Base-by-base conservation (phyloP, 2,888 invertebrate species). In the Gerris lacustris region DNA sequence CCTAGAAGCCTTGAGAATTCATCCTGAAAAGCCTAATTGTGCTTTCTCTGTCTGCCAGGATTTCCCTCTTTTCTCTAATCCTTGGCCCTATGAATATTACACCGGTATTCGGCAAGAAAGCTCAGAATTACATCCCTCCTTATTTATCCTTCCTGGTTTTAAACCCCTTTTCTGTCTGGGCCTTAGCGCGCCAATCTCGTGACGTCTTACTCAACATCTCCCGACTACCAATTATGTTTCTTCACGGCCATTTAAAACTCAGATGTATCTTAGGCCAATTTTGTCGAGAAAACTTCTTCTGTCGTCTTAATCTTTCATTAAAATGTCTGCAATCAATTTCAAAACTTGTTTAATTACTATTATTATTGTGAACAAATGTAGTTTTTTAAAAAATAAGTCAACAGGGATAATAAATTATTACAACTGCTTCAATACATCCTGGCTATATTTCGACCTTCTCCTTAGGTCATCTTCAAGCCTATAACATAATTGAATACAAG, bases 31-130 rank as follows among this genome's bases (percentile, higher is more conserved):
- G 55, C 55, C 55, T 55, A 55, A 55, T 55, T 55, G 55, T 55
- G 55, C 55, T 55, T 55, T 55, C 55, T 55, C 55, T 9, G 55
- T 55, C 55, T 55, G 15, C 55, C 55, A 55, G 55, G 55, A 15
- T 55, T 55, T 55, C 9, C 55, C 55, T 15, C 55, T 55, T 55
- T 55, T 55, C 15, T 55, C 55, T 55, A 55, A 55, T 55, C 55
- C 55, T 55, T 31, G 15, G 55, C 55, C 55, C 55, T 55, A 55
- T 55, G 55, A 55, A 55, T 55, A 55, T 55, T 55, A 55, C 55
- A 55, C 55, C 55, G 55, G 55, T 55, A 55, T 55, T 55, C 15
- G 55, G 55, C 55, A 11, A 55, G 55, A 55, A 55, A 15, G 55
- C 9, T 55, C 31, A 15, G 55, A 55, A 55, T 55, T 55, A 55